Evolutionary conservation across 1,140 invertebrate genomes (phyloP).

Genomic region (Diorhabda sublineata): DNA sequence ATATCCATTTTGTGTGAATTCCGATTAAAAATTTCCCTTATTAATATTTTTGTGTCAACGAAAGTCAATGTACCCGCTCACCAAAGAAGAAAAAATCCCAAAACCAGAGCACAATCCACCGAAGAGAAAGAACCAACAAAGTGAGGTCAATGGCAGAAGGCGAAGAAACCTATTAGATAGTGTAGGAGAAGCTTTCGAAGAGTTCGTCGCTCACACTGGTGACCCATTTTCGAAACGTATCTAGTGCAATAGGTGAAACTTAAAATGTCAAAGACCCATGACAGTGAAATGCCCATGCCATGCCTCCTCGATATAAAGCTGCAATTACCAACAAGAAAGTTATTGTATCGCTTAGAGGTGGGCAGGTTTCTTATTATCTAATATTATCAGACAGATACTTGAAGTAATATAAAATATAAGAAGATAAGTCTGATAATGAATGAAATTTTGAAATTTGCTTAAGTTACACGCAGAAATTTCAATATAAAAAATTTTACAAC

Average conservation of each 20-base stretch:
- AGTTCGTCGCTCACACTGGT: constrained; percentile 4
- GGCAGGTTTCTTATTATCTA: too few relatives aligned
- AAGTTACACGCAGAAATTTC: too few relatives aligned
- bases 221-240: constrained; percentile 18
- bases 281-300: constrained; percentile 17
- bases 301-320: not conserved
- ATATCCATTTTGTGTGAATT: too few relatives aligned
- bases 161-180: not conserved
- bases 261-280: constrained; percentile 18
- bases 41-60: not conserved
- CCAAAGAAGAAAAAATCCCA: not conserved
- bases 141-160: constrained; percentile 18
- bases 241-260: constrained; percentile 23
- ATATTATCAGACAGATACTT: too few relatives aligned
- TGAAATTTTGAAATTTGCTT: too few relatives aligned
- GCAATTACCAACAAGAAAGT: constrained; percentile 12
- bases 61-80: not conserved
- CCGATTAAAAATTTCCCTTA: too few relatives aligned
- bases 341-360: not conserved
- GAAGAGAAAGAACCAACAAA: not conserved
- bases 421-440: too few relatives aligned
- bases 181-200: constrained; percentile 20
- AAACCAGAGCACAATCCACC: not conserved
- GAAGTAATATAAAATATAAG: too few relatives aligned
- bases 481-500: too few relatives aligned